Evolutionary conservation across 2,113 vertebrate genomes (phyloP).

Genomic region (Ginglymostoma cirratum): DNA sequence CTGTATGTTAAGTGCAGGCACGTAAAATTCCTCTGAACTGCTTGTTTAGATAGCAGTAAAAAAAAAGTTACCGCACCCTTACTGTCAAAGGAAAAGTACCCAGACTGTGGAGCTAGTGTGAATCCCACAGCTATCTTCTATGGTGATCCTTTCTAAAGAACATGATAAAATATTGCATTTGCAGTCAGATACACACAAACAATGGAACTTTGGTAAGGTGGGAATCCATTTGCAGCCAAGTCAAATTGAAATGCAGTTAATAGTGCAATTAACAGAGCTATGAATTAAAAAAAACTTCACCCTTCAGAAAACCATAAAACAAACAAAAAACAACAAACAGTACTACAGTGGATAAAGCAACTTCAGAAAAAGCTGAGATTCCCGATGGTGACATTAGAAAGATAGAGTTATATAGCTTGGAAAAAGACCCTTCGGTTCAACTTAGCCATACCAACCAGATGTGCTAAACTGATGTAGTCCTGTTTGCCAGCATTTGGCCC

Average conservation of each 20-base stretch:
- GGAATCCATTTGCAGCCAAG: slow-evolving; percentile 96
- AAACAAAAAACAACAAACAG: slow-evolving; percentile 87
- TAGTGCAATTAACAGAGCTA: slow-evolving; percentile 93
- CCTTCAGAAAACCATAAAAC: slow-evolving; percentile 89
- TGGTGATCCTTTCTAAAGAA: not conserved
- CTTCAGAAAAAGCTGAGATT: slow-evolving; percentile 82
- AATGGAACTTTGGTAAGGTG: slow-evolving; percentile 58
- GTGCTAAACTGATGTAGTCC: too few species aligned
- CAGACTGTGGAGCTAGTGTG: not conserved
- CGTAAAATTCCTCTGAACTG: not conserved
- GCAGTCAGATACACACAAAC: not conserved
- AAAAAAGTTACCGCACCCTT: not conserved
- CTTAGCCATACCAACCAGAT: too few species aligned
- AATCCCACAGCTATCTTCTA: not conserved
- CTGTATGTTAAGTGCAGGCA: not conserved
- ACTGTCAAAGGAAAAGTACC: not conserved
- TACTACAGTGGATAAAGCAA: slow-evolving; percentile 74
- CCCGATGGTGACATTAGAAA: slow-evolving; percentile 56
- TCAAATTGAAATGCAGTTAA: slow-evolving; percentile 80
- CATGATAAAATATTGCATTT: not conserved
- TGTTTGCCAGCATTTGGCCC: too few species aligned
- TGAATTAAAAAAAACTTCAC: slow-evolving; percentile 89
- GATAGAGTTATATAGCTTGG: too few species aligned
- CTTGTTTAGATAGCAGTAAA: not conserved
- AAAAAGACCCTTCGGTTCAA: too few species aligned